Evolutionary conservation across 2,113 vertebrate species (phyloP), one percentile per base, ranked within the genome.

Genomic region (Gymnobelideus leadbeateri): DNA sequence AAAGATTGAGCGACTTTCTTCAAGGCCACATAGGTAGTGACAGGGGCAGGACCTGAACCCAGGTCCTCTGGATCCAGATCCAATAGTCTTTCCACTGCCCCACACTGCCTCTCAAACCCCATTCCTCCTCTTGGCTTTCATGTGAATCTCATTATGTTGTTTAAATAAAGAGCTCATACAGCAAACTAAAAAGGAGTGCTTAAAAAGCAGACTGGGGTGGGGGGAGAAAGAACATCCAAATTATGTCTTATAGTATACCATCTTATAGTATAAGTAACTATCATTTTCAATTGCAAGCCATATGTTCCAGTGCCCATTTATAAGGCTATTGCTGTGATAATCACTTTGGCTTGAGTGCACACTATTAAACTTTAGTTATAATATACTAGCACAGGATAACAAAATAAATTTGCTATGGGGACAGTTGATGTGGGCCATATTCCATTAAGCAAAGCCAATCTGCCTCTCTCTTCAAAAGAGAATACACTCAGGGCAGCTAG

Each of bases 321-420:
- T 94, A 94, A 95, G 93, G 61, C 0, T 2, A 21, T 77, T 94
- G n/a, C 8, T 51, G 90, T 91, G 53, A 96, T 93, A 95, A 96
- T 93, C 91, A 92, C 23, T 94, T 93, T 51, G 57, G 31, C 43
- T 16, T 51, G 93, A 91, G 51, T 96, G 14, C 9, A 90, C 0
- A 21, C 5, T 84, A 43, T 25, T 53, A 91, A 95, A 90, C 89
- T 92, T 95, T 91, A 91, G 37, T 10, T 91, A 49, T 68, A 57
- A 53, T 5, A 28, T 89, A 53, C 37, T 53, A 92, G 43, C 24
- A 57, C n/a, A 0, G 8, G 25, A 14, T 51, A 37, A 89, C 16
- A 4, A 68, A 89, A 93, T 89, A 24, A 31, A 94, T 51, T n/a
- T 89, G 47, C 91, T 61, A 8, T 4, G 90, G 37, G n/a, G 37